Base-by-base conservation (phyloP, 2,113 vertebrate species). In the Oostethus manadensis region DNA sequence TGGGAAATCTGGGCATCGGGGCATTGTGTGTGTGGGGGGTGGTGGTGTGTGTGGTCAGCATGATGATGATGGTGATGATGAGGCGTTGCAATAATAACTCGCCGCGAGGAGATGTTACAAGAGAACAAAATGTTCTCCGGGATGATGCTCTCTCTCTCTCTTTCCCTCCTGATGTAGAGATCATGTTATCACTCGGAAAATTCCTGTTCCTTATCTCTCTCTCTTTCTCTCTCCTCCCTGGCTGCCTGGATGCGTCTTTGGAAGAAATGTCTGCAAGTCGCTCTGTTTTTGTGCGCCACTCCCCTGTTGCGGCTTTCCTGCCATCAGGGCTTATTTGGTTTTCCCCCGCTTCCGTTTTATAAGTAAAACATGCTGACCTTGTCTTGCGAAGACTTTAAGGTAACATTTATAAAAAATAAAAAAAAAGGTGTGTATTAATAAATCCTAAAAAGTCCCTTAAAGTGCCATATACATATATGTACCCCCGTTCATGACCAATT, bases 281-380 rank as follows among this genome's bases (percentile, higher is more conserved):
- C 79, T 85, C 71, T 64, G 64, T 68, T 78, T 77, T 81, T 85
- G 77, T 23, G 29, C 58, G 79, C 82, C 81, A 76, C 82, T 80
- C 82, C 84, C 82, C 74, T 76, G 35, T 74, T 74, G 71, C 14
- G 81, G 78, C 53, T 73, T 74, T 89, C 85, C 86, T 88, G 79
- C 78, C 74, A 84, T 86, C 53, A 38, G 71, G 74, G 81, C 78
- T 66, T 77, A 78, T 84, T 74, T 83, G 70, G 64, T 61, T 73
- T 88, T 82, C 64, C 70, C 8, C 17, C n/a, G 23, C 23, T 26
- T 51, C 50, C 26, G 17, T 51, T 53, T 40, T 40, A 14, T 14
- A 14, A n/a, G 17, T 21, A 40, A 55, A 21, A 33, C 38, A 42
- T 1, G 6, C 10, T 4, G 38, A 42, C 5, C 11, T 42, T 4